Conservation (phyloP, 2,888 invertebrate genomes). For the Achlya flavicornis region DNA sequence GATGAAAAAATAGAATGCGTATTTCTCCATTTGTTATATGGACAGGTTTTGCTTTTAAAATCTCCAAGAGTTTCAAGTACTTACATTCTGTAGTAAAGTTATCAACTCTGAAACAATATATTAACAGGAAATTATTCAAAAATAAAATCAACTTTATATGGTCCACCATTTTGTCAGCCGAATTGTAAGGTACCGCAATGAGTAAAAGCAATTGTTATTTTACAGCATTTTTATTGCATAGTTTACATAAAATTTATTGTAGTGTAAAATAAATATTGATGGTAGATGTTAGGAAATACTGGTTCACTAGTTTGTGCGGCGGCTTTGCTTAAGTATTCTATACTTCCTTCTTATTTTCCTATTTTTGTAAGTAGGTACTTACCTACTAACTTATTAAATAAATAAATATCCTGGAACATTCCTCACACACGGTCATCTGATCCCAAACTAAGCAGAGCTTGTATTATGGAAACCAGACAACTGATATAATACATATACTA, state of each 20-base stretch:
- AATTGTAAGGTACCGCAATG: neutral
- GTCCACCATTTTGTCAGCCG: conserved; percentile 3
- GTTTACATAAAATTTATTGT: conserved; percentile 6
- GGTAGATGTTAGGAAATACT: conserved; percentile 5
- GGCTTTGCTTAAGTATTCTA: neutral
- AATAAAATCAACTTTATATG: conserved; percentile 14
- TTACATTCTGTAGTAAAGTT: conserved; percentile 13
- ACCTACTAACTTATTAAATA: too few species aligned
- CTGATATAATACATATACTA: too few species aligned
- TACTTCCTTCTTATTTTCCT: too few species aligned
- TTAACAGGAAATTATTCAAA: conserved; percentile 11
- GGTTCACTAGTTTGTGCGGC: neutral
- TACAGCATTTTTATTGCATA: conserved; percentile 4
- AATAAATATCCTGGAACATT: too few species aligned
- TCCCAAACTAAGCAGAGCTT: too few species aligned
- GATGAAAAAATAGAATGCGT: too few species aligned
- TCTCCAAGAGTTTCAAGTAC: neutral
- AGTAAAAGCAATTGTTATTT: conserved; percentile 4
- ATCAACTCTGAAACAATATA: neutral
- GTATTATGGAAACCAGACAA: too few species aligned
- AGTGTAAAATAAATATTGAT: conserved; percentile 6
- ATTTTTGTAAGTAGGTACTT: too few species aligned
- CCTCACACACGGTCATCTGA: too few species aligned
- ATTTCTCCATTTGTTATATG: too few species aligned
- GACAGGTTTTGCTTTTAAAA: too few species aligned